Conservation (phyloP, 2,888 invertebrate species). For the Campopleginae sp. region DNA sequence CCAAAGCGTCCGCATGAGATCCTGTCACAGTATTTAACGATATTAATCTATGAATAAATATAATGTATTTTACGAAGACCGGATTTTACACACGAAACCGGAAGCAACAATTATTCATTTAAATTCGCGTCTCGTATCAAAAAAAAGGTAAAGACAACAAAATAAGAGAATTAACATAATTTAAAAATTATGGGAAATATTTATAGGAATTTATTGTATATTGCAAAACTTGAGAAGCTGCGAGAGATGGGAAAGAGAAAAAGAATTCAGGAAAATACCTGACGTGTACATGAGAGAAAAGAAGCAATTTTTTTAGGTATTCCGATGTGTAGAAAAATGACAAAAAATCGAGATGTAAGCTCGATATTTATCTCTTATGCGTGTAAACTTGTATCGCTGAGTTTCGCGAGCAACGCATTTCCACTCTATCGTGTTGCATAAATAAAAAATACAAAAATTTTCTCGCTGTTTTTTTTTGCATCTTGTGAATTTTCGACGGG, state of each 20-base stretch:
- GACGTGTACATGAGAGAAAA: conserved; percentile 46
- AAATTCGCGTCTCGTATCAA: conserved; percentile 58
- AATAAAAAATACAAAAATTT: conserved; percentile 8
- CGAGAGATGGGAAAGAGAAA: conserved; percentile 8
- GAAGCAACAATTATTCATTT: conserved; percentile 15
- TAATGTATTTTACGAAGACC: conserved; percentile 17
- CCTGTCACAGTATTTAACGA: conserved; percentile 20
- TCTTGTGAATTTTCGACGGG: neutral
- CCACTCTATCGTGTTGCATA: conserved; percentile 29
- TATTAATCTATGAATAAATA: conserved; percentile 10
- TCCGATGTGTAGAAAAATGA: conserved; percentile 65
- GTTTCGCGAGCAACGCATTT: conserved; percentile 37
- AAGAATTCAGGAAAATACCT: conserved; percentile 5
- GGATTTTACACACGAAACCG: conserved; percentile 1
- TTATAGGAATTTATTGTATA: conserved; percentile 56
- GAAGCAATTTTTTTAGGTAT: conserved; percentile 62
- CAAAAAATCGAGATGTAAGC: conserved; percentile 37
- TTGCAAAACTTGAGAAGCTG: conserved; percentile 47
- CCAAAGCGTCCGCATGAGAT: conserved; percentile 19
- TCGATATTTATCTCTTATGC: conserved; percentile 49
- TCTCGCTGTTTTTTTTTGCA: conserved; percentile 16
- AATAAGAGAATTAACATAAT: conserved; percentile 21
- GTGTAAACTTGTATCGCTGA: conserved; percentile 15
- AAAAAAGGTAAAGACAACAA: conserved; percentile 52
- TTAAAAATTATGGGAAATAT: conserved; percentile 37